Base-by-base conservation (phyloP, 2,888 invertebrate species). In the Mythimna vitellina region DNA sequence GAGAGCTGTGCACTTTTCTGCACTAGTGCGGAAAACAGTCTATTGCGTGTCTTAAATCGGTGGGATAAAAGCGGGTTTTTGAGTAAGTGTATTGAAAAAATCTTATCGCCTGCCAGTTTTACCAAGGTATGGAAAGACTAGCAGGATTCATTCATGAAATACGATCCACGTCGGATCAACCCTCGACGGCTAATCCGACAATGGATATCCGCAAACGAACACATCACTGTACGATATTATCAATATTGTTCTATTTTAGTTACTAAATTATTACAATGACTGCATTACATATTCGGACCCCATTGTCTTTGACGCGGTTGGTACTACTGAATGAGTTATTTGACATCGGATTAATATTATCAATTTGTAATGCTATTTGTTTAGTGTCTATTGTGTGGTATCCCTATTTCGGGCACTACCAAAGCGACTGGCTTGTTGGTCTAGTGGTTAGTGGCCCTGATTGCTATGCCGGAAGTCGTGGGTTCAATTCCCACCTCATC, bases 221-320 rank as follows among this genome's bases (percentile, higher is more conserved):
- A 62, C 25, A 20, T 10, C 64, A 62, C 38, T 76, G 12, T 61
- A 14, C n/a, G 61, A 73, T 73, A 53, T 49, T 22, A 79, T 73
- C 65, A 38, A 65, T 65, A 80, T 65, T 53, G 38, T 60, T 72
- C 46, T 10, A 20, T 32, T 42, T 65, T 29, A 70, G 51, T 46
- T 65, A 22, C 22, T 56, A 42, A 56, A 72, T 72, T 32, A 64
- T 80, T 62, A 57, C 49, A 51, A n/a, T 79, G 20, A 54, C 25
- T 57, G 35, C 65, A 58, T 65, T 54, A 73, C 17, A 22, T 64
- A 72, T 79, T 79, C 35, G 17, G 29, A 5, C 5, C 12, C 56
- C n/a, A 73, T 80, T 76, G 80, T 63, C 35, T 78, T 58, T 38
- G 25, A 42, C 35, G 32, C 20, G 62, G 35, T 62, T 25, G 54